Conservation (phyloP, 2,113 vertebrate genomes). For the Neogale vison region DNA sequence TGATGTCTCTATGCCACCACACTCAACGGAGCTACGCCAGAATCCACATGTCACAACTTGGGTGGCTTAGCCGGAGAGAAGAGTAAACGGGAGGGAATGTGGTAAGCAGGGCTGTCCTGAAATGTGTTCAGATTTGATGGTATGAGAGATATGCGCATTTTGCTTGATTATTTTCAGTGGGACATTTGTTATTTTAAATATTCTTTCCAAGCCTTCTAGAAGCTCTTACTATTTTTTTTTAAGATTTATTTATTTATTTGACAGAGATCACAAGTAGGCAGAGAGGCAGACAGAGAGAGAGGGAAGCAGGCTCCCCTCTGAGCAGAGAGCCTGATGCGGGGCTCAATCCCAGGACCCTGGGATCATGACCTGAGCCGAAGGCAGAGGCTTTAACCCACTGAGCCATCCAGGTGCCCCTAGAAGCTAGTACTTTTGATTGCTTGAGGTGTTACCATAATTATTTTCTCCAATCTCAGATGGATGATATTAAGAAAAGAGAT, state of each 20-base stretch:
- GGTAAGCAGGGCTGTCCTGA: neutral
- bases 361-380: too few species aligned
- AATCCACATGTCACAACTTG: conserved; percentile 39
- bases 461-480: neutral
- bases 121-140: neutral
- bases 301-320: too few species aligned
- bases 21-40: neutral
- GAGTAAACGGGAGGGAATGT: conserved; percentile 28
- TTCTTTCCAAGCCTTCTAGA: conserved; percentile 1
- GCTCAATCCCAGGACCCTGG: too few species aligned
- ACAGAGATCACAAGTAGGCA: too few species aligned
- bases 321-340: too few species aligned
- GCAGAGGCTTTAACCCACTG: too few species aligned
- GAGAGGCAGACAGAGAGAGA: too few species aligned
- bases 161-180: neutral
- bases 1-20: neutral
- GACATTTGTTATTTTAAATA: neutral
- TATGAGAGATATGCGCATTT: neutral
- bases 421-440: neutral
- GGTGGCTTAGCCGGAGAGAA: conserved; percentile 44
- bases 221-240: neutral
- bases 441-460: neutral
- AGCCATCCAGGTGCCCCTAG: neutral
- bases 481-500: neutral
- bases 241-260: too few species aligned